Evolutionary conservation across 2,888 invertebrate species (phyloP), one percentile per base, ranked within the genome.

Genomic region (Megaustenia siamemsis): DNA sequence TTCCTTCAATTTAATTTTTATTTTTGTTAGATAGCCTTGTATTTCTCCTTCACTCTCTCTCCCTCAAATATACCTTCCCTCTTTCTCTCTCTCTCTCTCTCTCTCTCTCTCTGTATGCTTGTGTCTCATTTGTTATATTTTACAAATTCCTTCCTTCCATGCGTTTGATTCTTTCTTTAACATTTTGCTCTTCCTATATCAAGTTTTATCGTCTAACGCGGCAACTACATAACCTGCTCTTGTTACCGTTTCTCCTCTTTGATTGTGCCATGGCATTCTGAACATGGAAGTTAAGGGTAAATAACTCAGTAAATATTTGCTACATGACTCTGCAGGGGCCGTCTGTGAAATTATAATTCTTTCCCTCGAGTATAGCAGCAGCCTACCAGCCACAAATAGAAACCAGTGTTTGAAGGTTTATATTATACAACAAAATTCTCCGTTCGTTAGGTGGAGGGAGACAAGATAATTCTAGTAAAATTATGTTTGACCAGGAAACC

Each of bases 11-110:
- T 53, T 49, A 49, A 63, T 69, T 43, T 56, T 49, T 53, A 53
- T 77, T 78, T 78, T 69, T 63, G 40, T 5, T 56, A 53, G 53
- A 68, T 68, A 63, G 53, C 53, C 78, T 35, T 53, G 49, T 77
- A 78, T 78, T 68, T 63, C 60, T 53, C 68, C 79, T 56, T 28
- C 49, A 69, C 68, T 45, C 66, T 71, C 45, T 56, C 78, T 68
- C 79, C 56, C 71, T 78, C 75, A 53, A 53, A 69, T 56, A 69
- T 78, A 69, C 63, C 56, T 71, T 71, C 78, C 68, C 84, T 79
- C 71, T 56, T 78, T 71, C 71, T 78, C 71, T 69, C 71, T 79
- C 79, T 71, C 79, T 71, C 60, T 71, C 56, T 78, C n/a, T 18
- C 28, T 71, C 28, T 38, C 12, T 43, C n/a, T n/a, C n/a, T n/a